Evolutionary conservation across 2,797 vertebrate genomes (phyloP), one percentile per base, ranked within the genome.

Genomic region (Sebastes wilsoni): DNA sequence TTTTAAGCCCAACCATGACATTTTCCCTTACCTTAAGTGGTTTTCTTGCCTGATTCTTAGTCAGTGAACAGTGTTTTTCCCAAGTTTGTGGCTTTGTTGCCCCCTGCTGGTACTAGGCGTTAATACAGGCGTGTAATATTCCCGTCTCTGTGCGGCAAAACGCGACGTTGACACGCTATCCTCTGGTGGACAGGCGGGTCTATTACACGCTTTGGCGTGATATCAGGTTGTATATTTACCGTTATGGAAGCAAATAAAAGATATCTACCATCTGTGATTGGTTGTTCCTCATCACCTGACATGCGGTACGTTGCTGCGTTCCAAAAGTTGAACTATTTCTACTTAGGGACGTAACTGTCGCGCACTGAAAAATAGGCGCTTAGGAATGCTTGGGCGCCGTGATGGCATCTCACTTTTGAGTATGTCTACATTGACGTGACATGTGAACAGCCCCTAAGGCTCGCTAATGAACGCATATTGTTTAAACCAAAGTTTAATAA

Each of bases 361-460:
- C 8, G 0, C 2, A 2, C 46, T 9, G 46, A 52, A 52, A 52
- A 52, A 52, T 52, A 52, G 46, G 18, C 8, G 9, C n/a, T 54
- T 22, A 1, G 52, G 52, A 54, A 54, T 22, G n/a, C 0, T 54
- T 54, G 52, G 4, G 52, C 0, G 52, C 1, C 0, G 10, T 22
- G 52, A 52, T 52, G 4, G 46, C 46, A 52, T 52, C 46, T 52
- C 18, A 20, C 46, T 52, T 52, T n/a, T 52, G 46, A 52, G 46
- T 2, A n/a, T n/a, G 18, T n/a, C 46, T 52, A 52, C 18, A 46
- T 46, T 46, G 42, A 46, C 6, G 16, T 46, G 16, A 46, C 14
- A 18, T 46, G 42, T 18, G 42, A 46, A 46, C 42, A 52, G n/a
- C 52, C n/a, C 52, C n/a, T 32, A 20, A 22, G 27, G 54, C 25